Evolutionary conservation across 23 tunicate genomes (phyloP).

Genomic region (Oikopleura vanhoeffeni): DNA sequence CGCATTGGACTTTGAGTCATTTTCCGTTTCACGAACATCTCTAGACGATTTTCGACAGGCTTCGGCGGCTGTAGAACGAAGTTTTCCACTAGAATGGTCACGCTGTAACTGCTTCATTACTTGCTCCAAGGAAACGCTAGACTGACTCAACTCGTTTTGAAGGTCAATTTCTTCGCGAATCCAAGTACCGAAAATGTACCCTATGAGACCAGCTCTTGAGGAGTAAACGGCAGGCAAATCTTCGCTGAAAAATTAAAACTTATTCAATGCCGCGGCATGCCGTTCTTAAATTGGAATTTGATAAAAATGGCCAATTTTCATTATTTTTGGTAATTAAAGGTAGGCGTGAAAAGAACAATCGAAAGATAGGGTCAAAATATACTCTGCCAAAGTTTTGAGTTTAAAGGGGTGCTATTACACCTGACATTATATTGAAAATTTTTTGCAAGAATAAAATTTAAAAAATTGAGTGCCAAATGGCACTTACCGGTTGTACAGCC

Average conservation of each 20-base stretch:
- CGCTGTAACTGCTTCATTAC: background rate
- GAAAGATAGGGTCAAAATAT: too few relatives aligned
- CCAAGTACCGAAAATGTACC: slow-evolving; percentile 13
- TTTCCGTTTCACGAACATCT: background rate
- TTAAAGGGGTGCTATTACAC: too few relatives aligned
- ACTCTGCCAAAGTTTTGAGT: too few relatives aligned
- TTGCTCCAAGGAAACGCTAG: background rate
- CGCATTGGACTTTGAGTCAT: background rate
- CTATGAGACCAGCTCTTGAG: background rate
- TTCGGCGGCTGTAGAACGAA: background rate
- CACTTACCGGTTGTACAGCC: too few relatives aligned
- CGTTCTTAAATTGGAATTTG: too few relatives aligned
- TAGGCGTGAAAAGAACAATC: too few relatives aligned
- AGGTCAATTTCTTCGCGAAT: background rate
- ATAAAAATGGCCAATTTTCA: too few relatives aligned
- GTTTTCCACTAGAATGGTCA: slow-evolving; percentile 9
- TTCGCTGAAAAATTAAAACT: background rate
- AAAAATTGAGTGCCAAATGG: too few relatives aligned
- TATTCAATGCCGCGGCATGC: too few relatives aligned
- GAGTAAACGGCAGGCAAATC: background rate
- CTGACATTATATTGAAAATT: too few relatives aligned
- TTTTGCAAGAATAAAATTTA: too few relatives aligned
- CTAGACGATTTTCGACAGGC: background rate
- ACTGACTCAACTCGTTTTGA: background rate
- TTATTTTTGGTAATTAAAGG: too few relatives aligned